These are phyloP conservation scores for Butorides virescens DNA, from an alignment of 2,113 vertebrate species.

Conservation along the genomic window DNA sequence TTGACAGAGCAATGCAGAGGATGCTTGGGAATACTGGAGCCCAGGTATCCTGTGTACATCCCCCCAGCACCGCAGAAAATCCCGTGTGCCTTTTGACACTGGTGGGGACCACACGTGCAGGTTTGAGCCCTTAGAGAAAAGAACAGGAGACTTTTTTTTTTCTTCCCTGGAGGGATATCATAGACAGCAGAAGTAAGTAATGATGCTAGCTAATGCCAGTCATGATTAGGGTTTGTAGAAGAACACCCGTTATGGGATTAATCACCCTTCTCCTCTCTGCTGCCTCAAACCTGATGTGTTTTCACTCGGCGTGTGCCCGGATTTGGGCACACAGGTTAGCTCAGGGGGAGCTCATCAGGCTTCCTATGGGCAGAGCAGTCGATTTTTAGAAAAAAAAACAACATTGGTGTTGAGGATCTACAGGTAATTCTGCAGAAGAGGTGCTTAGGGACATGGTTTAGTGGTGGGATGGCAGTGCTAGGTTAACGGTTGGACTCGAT, in stretches of 20 bases:
- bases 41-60: not conserved
- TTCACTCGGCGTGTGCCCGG: not conserved
- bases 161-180: not conserved
- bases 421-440: not conserved
- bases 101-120: not conserved
- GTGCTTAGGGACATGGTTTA: too few relatives aligned
- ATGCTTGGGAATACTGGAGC: not conserved
- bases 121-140: not conserved
- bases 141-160: not conserved
- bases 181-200: not conserved
- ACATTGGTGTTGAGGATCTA: not conserved
- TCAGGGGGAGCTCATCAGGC: not conserved
- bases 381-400: not conserved
- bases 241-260: not conserved
- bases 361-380: not conserved
- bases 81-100: not conserved
- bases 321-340: not conserved
- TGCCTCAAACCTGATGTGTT: not conserved
- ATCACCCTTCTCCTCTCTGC: not conserved
- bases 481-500: too few relatives aligned
- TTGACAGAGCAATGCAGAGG: not conserved
- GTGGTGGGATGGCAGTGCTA: too few relatives aligned
- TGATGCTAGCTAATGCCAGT: not conserved
- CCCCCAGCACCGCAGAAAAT: rapidly evolving
- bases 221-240: not conserved